A percentile compares a stretch with the other conserved stretches of the same genome.
phyloP scores from a whole-genome alignment of 37 sponge, comb jelly and placozoan species.

The Beroe forskalii region DNA sequence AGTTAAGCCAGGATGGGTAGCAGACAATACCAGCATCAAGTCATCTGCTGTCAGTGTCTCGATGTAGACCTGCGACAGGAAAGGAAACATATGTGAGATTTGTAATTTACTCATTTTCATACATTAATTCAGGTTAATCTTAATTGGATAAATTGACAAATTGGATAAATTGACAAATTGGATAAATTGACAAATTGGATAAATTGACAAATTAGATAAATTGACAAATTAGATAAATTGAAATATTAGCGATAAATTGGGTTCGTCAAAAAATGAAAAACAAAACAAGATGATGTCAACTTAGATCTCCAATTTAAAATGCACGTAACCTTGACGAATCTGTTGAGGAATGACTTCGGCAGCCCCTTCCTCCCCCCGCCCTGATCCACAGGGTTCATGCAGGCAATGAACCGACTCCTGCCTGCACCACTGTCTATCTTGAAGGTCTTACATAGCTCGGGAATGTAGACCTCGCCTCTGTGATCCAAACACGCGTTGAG shows the following conservation, averaged over 20 bases:
- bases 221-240: too few species aligned
- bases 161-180: too few species aligned
- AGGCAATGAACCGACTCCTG: slow-evolving; percentile 82
- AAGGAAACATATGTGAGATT: too few species aligned
- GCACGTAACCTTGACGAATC: slow-evolving; percentile 85
- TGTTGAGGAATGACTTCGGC: slow-evolving; percentile 91
- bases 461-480: slow-evolving; percentile 89
- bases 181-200: too few species aligned
- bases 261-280: too few species aligned
- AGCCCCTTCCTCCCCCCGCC: slow-evolving; percentile 96
- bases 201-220: too few species aligned
- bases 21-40: slow-evolving; percentile 71
- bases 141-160: too few species aligned
- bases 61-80: slow-evolving; percentile 78
- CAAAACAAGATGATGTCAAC: too few species aligned
- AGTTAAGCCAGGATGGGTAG: slow-evolving; percentile 70
- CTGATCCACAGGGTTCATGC: slow-evolving; percentile 92
- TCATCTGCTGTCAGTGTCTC: slow-evolving; percentile 75
- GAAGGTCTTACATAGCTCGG: slow-evolving; percentile 84
- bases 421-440: slow-evolving; percentile 56
- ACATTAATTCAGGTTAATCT: too few species aligned
- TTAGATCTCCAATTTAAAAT: too few species aligned
- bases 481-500: slow-evolving; percentile 97
- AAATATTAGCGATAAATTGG: too few species aligned
- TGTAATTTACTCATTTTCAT: too few species aligned